phyloP scores from a whole-genome alignment of 2,113 vertebrate species.

The Scomber colias region DNA sequence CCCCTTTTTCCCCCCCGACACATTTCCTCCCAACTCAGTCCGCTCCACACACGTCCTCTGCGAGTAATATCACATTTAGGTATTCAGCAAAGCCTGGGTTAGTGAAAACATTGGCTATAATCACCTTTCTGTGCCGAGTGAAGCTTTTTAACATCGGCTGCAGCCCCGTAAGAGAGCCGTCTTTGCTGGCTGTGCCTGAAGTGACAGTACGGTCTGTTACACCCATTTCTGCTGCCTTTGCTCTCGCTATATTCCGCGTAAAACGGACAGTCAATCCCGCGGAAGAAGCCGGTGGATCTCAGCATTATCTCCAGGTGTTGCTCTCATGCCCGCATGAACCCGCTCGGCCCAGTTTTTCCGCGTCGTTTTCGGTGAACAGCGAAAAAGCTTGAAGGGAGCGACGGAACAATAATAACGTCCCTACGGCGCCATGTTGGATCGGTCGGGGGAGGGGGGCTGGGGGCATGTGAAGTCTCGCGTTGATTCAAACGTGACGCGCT shows the following conservation, averaged over 20 bases:
- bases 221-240: slow-evolving; percentile 78
- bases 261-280: slow-evolving; percentile 95
- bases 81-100: too few species aligned
- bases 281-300: slow-evolving; percentile 93
- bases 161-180: slow-evolving; percentile 76
- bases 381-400: slow-evolving; percentile 36
- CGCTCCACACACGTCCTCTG: too few species aligned
- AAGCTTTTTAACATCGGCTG: slow-evolving; percentile 65
- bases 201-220: slow-evolving; percentile 93
- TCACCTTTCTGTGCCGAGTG: slow-evolving; percentile 74
- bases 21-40: too few species aligned
- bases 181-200: slow-evolving; percentile 90
- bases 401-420: slow-evolving; percentile 82
- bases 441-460: neutral
- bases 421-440: slow-evolving; percentile 85
- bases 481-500: slow-evolving; percentile 29
- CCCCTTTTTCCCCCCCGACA: too few species aligned
- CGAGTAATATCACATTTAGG: too few species aligned
- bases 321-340: slow-evolving; percentile 78
- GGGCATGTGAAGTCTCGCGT: slow-evolving; percentile 38
- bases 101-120: neutral
- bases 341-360: neutral
- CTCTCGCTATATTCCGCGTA: slow-evolving; percentile 75
- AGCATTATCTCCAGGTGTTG: slow-evolving; percentile 85
- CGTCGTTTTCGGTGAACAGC: slow-evolving; percentile 11